These are phyloP conservation scores for Drosophila nigritarsus DNA, from an alignment of 2,888 invertebrate genomes.

Conservation along the genomic window DNA sequence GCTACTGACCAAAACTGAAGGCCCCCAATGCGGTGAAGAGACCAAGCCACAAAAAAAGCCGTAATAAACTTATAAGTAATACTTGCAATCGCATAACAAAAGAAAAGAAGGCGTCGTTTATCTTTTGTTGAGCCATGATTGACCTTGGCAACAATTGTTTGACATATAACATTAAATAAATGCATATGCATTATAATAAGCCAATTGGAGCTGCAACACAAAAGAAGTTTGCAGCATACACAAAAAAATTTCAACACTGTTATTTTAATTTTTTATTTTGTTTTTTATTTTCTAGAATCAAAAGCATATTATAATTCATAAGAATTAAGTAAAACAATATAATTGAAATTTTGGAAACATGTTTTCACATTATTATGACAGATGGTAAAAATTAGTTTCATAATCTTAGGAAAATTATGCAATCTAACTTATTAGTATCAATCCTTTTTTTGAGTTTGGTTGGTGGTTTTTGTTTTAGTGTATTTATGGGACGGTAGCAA, in stretches of 20 bases:
- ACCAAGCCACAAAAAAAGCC: not conserved
- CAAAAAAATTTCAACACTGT: constrained; percentile 45
- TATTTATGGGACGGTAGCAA: constrained; percentile 42
- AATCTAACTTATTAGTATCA: not conserved
- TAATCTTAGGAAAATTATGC: not conserved
- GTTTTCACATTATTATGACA: not conserved
- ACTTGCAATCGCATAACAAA: constrained; percentile 12
- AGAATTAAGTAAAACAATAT: not conserved
- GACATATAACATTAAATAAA: constrained; percentile 42
- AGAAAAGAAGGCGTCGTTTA: constrained; percentile 22
- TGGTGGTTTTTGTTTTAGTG: not conserved
- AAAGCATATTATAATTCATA: not conserved
- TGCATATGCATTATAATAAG: constrained; percentile 4
- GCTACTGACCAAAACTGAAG: constrained; percentile 33
- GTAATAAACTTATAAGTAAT: not conserved
- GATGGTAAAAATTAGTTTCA: not conserved
- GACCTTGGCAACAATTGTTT: constrained; percentile 80
- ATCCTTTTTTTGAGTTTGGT: not conserved
- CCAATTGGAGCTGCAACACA: not conserved
- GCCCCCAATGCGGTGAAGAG: constrained; percentile 32
- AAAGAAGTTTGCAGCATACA: constrained; percentile 3
- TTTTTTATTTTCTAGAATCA: not conserved
- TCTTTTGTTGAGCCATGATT: constrained; percentile 46
- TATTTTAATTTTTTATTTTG: too few species aligned
- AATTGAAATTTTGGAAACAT: not conserved